A percentile compares a stretch with the other conserved stretches of the same genome.
These are phyloP conservation scores for Lytechinus variegatus DNA, from an alignment of 35 echinoderm and acorn worm genomes.

Conservation along the genomic window DNA sequence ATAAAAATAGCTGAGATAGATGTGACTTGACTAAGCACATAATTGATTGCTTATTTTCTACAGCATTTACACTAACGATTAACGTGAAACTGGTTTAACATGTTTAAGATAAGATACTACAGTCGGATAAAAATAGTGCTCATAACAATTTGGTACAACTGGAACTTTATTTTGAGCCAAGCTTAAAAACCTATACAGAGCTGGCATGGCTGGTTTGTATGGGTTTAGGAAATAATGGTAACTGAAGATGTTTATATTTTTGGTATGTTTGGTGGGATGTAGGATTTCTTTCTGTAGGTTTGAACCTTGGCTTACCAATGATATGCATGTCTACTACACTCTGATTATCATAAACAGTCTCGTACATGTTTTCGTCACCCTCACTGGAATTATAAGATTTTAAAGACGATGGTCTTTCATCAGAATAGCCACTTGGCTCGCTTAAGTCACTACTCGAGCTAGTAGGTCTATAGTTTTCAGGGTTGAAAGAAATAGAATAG, in stretches of 20 bases:
- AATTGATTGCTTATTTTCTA: too few species aligned
- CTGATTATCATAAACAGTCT: background rate
- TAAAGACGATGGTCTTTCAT: background rate
- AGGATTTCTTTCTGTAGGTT: background rate
- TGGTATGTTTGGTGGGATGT: background rate
- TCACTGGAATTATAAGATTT: background rate
- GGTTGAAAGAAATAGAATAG: background rate
- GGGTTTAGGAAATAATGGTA: background rate
- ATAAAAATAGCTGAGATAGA: too few species aligned
- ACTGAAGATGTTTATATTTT: background rate
- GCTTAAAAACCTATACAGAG: background rate
- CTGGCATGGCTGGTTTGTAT: background rate
- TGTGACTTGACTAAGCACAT: too few species aligned
- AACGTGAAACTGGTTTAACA: too few species aligned
- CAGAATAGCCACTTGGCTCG: background rate
- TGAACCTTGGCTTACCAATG: background rate
- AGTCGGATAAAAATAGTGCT: too few species aligned
- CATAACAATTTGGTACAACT: too few species aligned
- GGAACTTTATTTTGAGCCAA: too few species aligned
- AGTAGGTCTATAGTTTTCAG: background rate
- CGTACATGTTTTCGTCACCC: background rate
- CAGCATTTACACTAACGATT: too few species aligned
- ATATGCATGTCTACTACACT: background rate
- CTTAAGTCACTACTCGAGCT: background rate
- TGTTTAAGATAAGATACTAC: too few species aligned